These are phyloP conservation scores for Anaspis maculata DNA, from an alignment of 2,888 invertebrate species.

Conservation along the genomic window DNA sequence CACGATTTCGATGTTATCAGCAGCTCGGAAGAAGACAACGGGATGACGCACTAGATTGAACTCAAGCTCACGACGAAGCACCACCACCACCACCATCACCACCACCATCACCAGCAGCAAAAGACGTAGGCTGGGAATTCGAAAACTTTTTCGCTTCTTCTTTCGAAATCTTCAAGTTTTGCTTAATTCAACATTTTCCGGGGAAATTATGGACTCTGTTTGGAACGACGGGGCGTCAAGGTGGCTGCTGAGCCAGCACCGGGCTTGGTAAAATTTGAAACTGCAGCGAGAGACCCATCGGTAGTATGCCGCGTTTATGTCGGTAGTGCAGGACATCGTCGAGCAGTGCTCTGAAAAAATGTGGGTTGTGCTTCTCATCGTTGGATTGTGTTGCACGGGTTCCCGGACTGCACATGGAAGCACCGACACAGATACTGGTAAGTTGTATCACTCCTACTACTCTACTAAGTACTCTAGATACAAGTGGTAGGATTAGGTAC, in stretches of 20 bases:
- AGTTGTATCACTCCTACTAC: conserved; percentile 4
- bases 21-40: conserved; percentile 11
- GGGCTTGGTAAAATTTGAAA: neutral
- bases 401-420: conserved; percentile 2
- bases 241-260: no score
- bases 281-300: conserved; percentile 6
- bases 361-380: conserved; percentile 13
- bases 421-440: conserved; percentile 12
- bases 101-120: no score
- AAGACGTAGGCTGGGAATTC: no score
- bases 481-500: no score
- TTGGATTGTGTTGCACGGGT: conserved; percentile 10
- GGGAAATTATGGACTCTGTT: neutral
- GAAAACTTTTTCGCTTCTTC: no score
- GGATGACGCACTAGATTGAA: conserved; percentile 21
- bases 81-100: no score
- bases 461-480: no score
- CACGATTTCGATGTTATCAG: conserved; percentile 21
- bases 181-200: neutral
- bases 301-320: conserved; percentile 21
- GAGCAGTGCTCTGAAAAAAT: conserved; percentile 19
- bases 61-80: conserved; percentile 17
- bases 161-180: conserved; percentile 5
- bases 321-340: conserved; percentile 23
- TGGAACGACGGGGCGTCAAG: no score